Evolutionary conservation across 1,140 invertebrate genomes (phyloP).

Genomic region (Drosophila bipectinata): DNA sequence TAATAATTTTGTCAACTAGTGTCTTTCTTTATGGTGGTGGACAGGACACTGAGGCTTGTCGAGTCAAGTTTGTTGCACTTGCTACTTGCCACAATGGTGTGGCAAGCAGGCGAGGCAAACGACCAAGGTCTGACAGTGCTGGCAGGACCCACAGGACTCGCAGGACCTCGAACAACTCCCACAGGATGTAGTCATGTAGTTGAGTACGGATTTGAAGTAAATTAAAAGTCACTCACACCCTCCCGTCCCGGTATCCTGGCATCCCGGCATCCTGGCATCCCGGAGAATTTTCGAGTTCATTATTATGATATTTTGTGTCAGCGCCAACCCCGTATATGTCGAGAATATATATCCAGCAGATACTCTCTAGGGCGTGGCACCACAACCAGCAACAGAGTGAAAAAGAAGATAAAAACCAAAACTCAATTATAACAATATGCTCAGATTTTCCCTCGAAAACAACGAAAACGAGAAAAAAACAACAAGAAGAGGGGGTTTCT

Average conservation of each 20-base stretch:
- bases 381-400: background rate
- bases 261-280: constrained; percentile 5
- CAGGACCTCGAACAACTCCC: constrained; percentile 59
- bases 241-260: background rate
- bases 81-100: constrained; percentile 37
- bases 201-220: constrained; percentile 83
- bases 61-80: constrained; percentile 40
- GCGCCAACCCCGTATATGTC: constrained; percentile 44
- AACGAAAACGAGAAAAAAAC: background rate
- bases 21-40: constrained; percentile 5
- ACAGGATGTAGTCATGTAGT: constrained; percentile 75
- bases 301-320: constrained; percentile 83
- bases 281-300: constrained; percentile 59
- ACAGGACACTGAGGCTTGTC: constrained; percentile 4
- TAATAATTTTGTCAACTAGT: constrained; percentile 28
- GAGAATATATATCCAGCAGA: background rate
- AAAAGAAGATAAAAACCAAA: constrained; percentile 22
- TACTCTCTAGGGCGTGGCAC: constrained; percentile 55
- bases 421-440: constrained; percentile 84
- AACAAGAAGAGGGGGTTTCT: constrained; percentile 20
- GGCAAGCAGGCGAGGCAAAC: background rate
- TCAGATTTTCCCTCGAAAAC: constrained; percentile 45
- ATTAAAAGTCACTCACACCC: constrained; percentile 83
- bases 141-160: background rate
- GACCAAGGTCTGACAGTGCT: background rate